A percentile compares a stretch with the other conserved stretches of the same genome.
phyloP scores from a whole-genome alignment of 1,140 invertebrate species.

The Procambarus virginalis region DNA sequence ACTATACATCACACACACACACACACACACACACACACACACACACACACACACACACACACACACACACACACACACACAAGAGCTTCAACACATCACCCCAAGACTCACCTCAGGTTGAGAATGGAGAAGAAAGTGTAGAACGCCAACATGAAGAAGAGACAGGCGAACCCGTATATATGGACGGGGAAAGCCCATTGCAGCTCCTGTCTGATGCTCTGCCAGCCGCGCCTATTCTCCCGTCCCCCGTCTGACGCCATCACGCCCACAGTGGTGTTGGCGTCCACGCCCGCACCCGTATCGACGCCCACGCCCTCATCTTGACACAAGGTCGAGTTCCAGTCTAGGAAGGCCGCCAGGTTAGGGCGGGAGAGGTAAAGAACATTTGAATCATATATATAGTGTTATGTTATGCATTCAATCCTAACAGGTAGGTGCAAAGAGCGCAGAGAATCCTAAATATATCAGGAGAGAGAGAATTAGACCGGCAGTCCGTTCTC shows the following conservation, averaged over 20 bases:
- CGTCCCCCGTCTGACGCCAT: background rate
- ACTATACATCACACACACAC: too few relatives aligned
- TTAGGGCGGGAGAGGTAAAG: too few relatives aligned
- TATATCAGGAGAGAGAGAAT: too few relatives aligned
- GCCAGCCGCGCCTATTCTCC: background rate
- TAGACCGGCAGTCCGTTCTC: too few relatives aligned
- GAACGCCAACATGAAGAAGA: slow-evolving; percentile 79
- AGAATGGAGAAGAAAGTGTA: slow-evolving; percentile 80
- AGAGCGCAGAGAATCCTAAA: too few relatives aligned
- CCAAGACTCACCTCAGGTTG: slow-evolving; percentile 77
- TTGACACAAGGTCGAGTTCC: slow-evolving; percentile 8
- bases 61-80: background rate
- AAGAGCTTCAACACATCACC: too few relatives aligned
- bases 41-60: background rate
- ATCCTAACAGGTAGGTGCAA: too few relatives aligned
- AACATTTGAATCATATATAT: too few relatives aligned
- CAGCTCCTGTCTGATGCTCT: slow-evolving; percentile 58
- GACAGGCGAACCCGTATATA: slow-evolving; percentile 78
- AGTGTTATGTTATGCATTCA: too few relatives aligned
- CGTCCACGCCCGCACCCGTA: background rate
- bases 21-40: slow-evolving; percentile 16
- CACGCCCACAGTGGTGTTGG: background rate
- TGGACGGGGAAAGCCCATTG: slow-evolving; percentile 78
- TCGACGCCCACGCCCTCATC: background rate
- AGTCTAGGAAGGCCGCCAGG: background rate